Conservation (phyloP, 2,113 vertebrate genomes). For the Poecile atricapillus region DNA sequence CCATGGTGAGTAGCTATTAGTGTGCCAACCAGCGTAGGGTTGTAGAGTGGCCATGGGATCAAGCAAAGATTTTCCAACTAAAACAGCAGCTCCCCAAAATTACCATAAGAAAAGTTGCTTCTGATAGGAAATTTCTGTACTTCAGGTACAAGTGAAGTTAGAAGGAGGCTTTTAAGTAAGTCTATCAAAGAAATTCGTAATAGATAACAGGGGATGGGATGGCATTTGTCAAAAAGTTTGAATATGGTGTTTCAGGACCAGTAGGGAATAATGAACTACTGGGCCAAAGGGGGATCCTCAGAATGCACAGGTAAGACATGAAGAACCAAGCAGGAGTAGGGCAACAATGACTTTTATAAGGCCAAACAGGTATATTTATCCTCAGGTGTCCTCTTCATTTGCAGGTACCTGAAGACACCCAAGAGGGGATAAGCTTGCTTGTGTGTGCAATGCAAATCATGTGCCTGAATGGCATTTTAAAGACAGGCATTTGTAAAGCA, state of each 20-base stretch:
- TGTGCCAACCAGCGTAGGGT: not conserved
- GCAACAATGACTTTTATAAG: not conserved
- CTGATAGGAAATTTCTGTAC: not conserved
- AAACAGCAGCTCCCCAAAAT: not conserved
- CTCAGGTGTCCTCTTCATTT: not conserved
- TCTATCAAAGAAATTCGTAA: not conserved
- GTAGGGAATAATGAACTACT: not conserved
- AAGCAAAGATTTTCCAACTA: not conserved
- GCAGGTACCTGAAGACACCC: not conserved
- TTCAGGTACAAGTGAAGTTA: not conserved
- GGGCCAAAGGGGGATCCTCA: not conserved
- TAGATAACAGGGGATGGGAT: not conserved
- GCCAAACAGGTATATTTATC: not conserved
- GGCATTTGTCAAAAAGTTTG: not conserved
- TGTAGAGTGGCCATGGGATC: not conserved
- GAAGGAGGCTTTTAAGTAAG: not conserved
- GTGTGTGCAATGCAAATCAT: fast-evolving
- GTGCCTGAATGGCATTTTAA: not conserved
- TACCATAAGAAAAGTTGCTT: not conserved
- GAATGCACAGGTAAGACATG: not conserved
- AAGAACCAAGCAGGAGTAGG: not conserved
- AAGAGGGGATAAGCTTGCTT: not conserved
- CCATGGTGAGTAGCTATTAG: not conserved
- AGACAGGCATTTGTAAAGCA: not conserved
- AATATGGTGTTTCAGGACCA: not conserved